These are phyloP conservation scores for Echeneis naucrates DNA, from an alignment of 2,797 vertebrate species.

Conservation along the genomic window DNA sequence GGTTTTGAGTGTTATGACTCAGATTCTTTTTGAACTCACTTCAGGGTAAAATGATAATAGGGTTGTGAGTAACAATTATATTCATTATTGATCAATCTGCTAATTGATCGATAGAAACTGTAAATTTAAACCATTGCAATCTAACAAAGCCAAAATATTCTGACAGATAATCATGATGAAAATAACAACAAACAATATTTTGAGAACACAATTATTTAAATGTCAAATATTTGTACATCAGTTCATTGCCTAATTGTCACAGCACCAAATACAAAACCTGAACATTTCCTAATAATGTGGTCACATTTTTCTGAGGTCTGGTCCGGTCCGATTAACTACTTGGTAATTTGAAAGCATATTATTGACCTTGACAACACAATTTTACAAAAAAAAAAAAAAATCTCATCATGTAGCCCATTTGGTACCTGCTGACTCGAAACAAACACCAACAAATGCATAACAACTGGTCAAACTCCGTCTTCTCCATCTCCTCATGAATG, in stretches of 20 bases:
- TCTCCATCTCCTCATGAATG: background rate
- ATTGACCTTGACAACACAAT: background rate
- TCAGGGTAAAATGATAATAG: background rate
- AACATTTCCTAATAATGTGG: background rate
- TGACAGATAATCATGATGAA: no score
- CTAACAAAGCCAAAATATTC: background rate
- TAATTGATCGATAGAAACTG: no score
- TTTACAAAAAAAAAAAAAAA: background rate
- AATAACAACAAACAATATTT: background rate
- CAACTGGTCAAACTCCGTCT: background rate
- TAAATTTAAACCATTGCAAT: background rate
- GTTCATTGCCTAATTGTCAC: background rate
- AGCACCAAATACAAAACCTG: background rate
- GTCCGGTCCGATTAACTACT: no score
- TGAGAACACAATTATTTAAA: background rate
- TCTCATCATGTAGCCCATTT: background rate
- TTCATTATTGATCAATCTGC: background rate
- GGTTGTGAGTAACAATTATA: background rate
- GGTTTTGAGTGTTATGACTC: background rate
- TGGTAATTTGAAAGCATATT: no score
- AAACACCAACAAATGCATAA: background rate
- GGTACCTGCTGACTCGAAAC: conserved; percentile 7
- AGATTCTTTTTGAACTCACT: background rate
- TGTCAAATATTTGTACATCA: background rate
- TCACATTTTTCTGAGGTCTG: background rate